Evolutionary conservation across 1,140 invertebrate genomes (phyloP).

Genomic region (Trissolcus basalis): DNA sequence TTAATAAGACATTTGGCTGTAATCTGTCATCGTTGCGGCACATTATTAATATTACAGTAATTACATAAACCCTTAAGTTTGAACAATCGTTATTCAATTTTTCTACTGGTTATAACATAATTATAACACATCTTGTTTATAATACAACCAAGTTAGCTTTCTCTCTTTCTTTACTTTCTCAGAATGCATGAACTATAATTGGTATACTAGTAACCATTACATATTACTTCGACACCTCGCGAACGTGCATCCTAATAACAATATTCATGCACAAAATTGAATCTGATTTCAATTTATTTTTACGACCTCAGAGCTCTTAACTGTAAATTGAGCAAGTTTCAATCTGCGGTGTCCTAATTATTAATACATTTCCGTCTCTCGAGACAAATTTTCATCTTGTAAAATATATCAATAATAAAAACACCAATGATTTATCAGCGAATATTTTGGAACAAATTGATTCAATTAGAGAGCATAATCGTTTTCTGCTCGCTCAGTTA

Average conservation of each 20-base stretch:
- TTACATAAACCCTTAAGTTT: conserved; percentile 35
- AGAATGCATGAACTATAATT: conserved; percentile 40
- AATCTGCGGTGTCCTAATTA: too few relatives aligned
- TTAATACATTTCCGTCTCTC: too few relatives aligned
- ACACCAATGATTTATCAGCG: too few relatives aligned
- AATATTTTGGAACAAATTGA: too few relatives aligned
- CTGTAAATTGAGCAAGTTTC: background rate
- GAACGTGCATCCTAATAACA: conserved; percentile 9
- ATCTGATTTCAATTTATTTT: background rate
- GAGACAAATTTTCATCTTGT: too few relatives aligned
- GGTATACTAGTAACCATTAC: conserved; percentile 35
- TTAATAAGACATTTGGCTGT: too few relatives aligned
- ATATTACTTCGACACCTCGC: conserved; percentile 24
- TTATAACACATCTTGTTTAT: conserved; percentile 45
- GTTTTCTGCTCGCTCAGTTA: conserved; percentile 2
- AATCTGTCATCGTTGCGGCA: too few relatives aligned
- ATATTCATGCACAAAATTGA: conserved; percentile 3
- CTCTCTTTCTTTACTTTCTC: conserved; percentile 64
- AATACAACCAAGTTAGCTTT: conserved; percentile 54
- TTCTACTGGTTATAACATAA: conserved; percentile 43
- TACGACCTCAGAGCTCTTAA: background rate
- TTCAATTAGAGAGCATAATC: too few relatives aligned
- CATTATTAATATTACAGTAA: conserved; percentile 8
- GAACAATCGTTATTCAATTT: conserved; percentile 35
- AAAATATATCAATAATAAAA: too few relatives aligned